Conservation (phyloP, 1,140 invertebrate genomes). For the Lineus longissimus region DNA sequence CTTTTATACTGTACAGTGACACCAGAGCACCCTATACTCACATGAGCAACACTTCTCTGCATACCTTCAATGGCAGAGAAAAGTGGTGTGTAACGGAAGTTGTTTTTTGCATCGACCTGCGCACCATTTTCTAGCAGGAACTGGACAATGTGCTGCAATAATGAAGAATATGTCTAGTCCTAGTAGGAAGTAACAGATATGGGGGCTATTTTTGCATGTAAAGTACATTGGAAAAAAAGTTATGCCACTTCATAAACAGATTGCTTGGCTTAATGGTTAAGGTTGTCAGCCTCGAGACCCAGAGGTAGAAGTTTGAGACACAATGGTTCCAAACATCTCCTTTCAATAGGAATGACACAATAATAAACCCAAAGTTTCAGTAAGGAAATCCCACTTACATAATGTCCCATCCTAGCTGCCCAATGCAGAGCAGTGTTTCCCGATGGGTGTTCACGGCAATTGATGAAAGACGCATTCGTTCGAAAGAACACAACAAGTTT, state of each 20-base stretch:
- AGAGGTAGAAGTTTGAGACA: no score
- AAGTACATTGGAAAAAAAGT: neutral
- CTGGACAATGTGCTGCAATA: conserved; percentile 36
- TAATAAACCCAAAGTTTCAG: no score
- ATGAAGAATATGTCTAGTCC: neutral
- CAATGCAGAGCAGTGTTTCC: conserved; percentile 47
- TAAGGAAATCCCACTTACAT: no score
- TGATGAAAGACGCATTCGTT: conserved; percentile 41
- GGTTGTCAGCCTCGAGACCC: no score
- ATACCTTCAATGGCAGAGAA: conserved; percentile 43
- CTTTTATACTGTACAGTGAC: no score
- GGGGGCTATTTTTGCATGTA: neutral
- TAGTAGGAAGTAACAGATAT: neutral
- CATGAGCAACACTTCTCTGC: conserved; percentile 43
- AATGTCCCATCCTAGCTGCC: conserved; percentile 42
- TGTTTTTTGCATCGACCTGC: conserved; percentile 44
- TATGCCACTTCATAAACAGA: neutral
- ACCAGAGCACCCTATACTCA: conserved; percentile 28
- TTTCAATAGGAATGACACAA: no score
- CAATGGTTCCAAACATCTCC: no score
- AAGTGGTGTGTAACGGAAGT: conserved; percentile 38
- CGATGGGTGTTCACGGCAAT: conserved; percentile 41
- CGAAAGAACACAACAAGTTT: conserved; percentile 47
- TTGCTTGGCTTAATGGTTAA: no score
- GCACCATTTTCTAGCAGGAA: conserved; percentile 45